These are phyloP conservation scores for Apogon talboti DNA, from an alignment of 2,797 vertebrate genomes.

Conservation along the genomic window DNA sequence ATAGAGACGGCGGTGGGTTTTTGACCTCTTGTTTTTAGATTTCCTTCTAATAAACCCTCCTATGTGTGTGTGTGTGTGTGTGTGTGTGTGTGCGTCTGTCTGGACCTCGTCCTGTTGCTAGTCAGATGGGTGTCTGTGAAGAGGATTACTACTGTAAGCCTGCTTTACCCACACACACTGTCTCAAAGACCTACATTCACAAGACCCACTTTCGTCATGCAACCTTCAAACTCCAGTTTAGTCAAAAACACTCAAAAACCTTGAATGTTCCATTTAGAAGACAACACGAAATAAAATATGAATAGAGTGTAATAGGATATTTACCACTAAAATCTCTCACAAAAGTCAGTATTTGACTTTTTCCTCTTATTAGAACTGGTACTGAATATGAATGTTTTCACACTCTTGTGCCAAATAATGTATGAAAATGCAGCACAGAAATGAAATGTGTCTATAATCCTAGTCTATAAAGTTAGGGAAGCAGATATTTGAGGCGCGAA, in stretches of 20 bases:
- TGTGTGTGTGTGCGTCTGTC: slow-evolving; percentile 43
- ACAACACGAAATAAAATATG: slow-evolving; percentile 21
- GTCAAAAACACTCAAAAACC: slow-evolving; percentile 23
- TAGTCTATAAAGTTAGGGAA: no score
- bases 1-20: slow-evolving; percentile 42
- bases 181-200: slow-evolving; percentile 84
- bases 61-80: slow-evolving; percentile 21
- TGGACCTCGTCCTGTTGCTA: slow-evolving; percentile 77
- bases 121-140: slow-evolving; percentile 87
- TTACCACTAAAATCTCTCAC: no score
- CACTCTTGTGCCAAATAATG: no score
- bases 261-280: slow-evolving; percentile 26
- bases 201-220: slow-evolving; percentile 76
- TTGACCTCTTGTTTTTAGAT: slow-evolving; percentile 54
- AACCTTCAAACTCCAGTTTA: slow-evolving; percentile 31
- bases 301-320: neutral
- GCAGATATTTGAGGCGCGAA: no score
- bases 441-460: no score
- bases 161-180: slow-evolving; percentile 79
- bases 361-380: no score
- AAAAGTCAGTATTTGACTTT: no score
- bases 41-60: slow-evolving; percentile 55
- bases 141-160: slow-evolving; percentile 86
- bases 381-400: no score
- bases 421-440: no score